These are phyloP conservation scores for Dynastes grantii DNA, from an alignment of 2,888 invertebrate genomes.

Conservation along the genomic window DNA sequence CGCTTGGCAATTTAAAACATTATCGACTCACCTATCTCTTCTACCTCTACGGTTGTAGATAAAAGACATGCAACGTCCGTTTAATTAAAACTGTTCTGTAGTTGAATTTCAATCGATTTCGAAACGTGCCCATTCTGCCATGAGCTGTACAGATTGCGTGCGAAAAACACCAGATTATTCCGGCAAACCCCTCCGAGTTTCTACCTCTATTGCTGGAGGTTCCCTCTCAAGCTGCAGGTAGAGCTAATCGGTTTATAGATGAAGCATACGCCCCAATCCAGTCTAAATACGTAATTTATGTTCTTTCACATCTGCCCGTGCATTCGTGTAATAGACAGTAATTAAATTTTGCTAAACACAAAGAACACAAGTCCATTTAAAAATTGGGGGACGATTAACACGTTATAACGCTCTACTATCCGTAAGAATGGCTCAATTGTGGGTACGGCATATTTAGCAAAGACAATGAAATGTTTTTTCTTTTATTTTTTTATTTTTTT, in stretches of 20 bases:
- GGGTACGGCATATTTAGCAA: too few relatives aligned
- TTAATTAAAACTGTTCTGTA: constrained; percentile 10
- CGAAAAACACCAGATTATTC: constrained; percentile 3
- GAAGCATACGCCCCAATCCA: neutral
- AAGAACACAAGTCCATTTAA: neutral
- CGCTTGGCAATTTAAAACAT: too few relatives aligned
- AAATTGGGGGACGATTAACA: neutral
- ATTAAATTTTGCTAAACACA: neutral
- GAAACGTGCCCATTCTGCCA: neutral
- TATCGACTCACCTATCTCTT: too few relatives aligned
- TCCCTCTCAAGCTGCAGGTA: neutral
- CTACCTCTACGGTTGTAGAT: constrained; percentile 6
- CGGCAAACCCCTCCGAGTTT: neutral
- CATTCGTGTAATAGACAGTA: neutral
- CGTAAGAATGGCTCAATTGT: neutral
- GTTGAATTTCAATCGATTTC: constrained; percentile 6
- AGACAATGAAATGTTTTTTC: too few relatives aligned
- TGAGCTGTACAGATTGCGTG: constrained; percentile 22
- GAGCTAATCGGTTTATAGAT: constrained; percentile 10
- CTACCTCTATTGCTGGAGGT: too few relatives aligned
- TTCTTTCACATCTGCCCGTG: neutral
- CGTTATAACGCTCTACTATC: neutral
- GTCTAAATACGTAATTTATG: constrained; percentile 15
- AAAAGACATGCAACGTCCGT: constrained; percentile 22
- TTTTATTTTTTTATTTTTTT: too few relatives aligned